Percentiles rank a stretch among this genome's conserved stretches.
These are phyloP conservation scores for Quadriops clusia DNA, from an alignment of 2,888 invertebrate genomes.

Conservation along the genomic window DNA sequence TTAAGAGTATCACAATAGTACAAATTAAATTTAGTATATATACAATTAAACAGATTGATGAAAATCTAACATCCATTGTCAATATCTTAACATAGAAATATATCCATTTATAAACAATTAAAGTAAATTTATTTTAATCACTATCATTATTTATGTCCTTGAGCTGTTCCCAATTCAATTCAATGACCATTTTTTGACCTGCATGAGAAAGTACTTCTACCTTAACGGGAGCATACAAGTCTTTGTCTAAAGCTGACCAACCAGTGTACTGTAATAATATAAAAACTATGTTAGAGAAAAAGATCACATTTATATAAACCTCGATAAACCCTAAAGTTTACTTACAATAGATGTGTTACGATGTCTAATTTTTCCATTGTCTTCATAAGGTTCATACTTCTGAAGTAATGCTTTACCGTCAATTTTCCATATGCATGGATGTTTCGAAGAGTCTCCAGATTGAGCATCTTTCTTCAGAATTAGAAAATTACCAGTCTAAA, in stretches of 20 bases:
- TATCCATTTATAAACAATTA: too few species aligned
- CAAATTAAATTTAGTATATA: too few species aligned
- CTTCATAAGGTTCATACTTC: constrained; percentile 36
- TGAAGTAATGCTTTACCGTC: constrained; percentile 38
- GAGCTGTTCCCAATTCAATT: constrained; percentile 32
- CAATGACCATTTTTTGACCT: constrained; percentile 29
- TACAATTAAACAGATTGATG: too few species aligned
- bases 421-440: constrained; percentile 35
- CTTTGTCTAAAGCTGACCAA: constrained; percentile 34
- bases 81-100: too few species aligned
- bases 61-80: too few species aligned
- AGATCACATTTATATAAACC: too few species aligned
- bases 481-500: constrained; percentile 34
- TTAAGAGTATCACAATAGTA: too few species aligned
- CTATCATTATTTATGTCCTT: constrained; percentile 29
- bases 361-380: constrained; percentile 30
- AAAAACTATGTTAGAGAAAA: constrained; percentile 1
- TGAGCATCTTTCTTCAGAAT: constrained; percentile 34
- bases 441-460: constrained; percentile 28
- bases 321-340: too few species aligned
- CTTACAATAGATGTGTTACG: constrained; percentile 35
- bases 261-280: constrained; percentile 31
- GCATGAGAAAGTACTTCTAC: constrained; percentile 29
- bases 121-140: constrained; percentile 29
- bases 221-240: constrained; percentile 31